A percentile compares a stretch with the other conserved stretches of the same genome.
These are phyloP conservation scores for Trachelus stipa DNA, from an alignment of 2,888 invertebrate species.

Conservation along the genomic window DNA sequence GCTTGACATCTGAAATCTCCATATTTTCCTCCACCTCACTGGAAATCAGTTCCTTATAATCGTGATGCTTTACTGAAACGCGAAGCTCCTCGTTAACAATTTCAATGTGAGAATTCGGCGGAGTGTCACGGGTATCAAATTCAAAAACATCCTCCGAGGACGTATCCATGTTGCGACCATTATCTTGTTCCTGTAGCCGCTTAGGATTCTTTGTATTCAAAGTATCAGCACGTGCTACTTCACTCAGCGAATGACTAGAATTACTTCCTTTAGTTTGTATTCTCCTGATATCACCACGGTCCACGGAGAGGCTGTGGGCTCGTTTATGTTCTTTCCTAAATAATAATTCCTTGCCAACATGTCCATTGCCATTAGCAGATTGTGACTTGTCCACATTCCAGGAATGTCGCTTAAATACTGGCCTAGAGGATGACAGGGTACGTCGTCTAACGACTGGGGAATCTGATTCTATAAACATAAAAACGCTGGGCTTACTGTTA, in stretches of 20 bases:
- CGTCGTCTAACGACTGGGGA: conserved; percentile 65
- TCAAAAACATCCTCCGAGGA: conserved; percentile 55
- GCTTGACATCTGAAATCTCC: conserved; percentile 32
- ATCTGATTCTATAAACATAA: conserved; percentile 69
- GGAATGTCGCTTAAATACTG: conserved; percentile 66
- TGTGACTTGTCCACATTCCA: conserved; percentile 65
- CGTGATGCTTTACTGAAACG: conserved; percentile 45
- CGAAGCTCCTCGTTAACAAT: conserved; percentile 48
- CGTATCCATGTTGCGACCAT: conserved; percentile 50
- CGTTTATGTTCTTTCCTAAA: conserved; percentile 63
- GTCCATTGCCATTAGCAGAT: conserved; percentile 21
- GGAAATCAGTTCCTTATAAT: conserved; percentile 44
- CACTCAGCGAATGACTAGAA: conserved; percentile 58
- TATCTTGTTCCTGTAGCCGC: conserved; percentile 26
- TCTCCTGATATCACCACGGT: conserved; percentile 53
- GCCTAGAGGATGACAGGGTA: conserved; percentile 62
- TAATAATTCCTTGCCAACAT: conserved; percentile 43
- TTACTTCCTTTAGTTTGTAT: conserved; percentile 49
- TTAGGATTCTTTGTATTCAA: conserved; percentile 24
- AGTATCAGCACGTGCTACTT: conserved; percentile 42
- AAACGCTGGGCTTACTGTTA: conserved; percentile 57
- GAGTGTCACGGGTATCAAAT: conserved; percentile 57
- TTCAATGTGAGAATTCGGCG: conserved; percentile 63
- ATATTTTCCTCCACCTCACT: conserved; percentile 22
- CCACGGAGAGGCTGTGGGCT: conserved; percentile 67